phyloP scores from a whole-genome alignment of 2,888 invertebrate genomes.

The Adineta ricciae region DNA sequence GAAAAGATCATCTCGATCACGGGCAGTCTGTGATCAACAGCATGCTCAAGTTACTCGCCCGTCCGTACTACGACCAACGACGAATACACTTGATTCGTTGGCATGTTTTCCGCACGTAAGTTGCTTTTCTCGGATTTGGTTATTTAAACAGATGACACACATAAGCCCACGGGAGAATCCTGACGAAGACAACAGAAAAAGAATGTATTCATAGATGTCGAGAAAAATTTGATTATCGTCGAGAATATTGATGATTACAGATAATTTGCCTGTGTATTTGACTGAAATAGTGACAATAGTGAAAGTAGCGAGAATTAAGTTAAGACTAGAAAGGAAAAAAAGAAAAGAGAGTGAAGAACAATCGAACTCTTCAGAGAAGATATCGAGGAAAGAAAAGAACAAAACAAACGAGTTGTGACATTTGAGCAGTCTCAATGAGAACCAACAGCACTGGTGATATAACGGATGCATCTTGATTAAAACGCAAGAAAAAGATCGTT shows the following conservation, averaged over 20 bases:
- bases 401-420: not conserved
- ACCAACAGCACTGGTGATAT: not conserved
- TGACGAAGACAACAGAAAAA: not conserved
- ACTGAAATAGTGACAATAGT: not conserved
- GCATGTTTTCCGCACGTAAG: slow-evolving; percentile 3
- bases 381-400: not conserved
- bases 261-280: not conserved
- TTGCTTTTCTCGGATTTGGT: not conserved
- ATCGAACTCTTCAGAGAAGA: not conserved
- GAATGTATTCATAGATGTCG: not conserved
- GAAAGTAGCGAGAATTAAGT: not conserved
- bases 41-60: not conserved
- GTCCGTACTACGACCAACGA: not conserved
- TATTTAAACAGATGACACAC: not conserved
- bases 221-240: not conserved
- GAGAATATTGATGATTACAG: not conserved
- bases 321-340: not conserved
- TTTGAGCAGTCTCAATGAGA: not conserved
- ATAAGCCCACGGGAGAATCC: not conserved
- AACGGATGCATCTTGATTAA: slow-evolving; percentile 5
- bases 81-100: not conserved
- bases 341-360: not conserved
- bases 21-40: not conserved
- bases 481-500: not conserved
- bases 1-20: not conserved